Conservation (phyloP, 2,113 vertebrate species). For the Hemibates koningsi region DNA sequence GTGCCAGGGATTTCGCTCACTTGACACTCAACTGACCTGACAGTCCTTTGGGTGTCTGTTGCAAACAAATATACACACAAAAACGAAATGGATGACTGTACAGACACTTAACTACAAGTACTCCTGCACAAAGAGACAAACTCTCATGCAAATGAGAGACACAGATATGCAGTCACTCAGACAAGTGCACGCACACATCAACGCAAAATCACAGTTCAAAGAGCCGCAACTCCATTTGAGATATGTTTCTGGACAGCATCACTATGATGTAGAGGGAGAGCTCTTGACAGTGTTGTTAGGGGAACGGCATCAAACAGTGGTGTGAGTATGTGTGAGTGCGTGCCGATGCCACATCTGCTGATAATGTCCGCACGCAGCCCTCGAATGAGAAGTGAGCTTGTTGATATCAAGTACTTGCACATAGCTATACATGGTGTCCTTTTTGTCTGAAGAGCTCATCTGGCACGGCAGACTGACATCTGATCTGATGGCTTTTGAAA, state of each 20-base stretch:
- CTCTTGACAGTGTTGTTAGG: conserved; percentile 34
- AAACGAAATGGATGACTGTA: not conserved
- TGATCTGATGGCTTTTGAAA: conserved; percentile 21
- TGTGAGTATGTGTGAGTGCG: not conserved
- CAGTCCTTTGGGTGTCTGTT: not conserved
- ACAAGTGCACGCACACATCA: not conserved
- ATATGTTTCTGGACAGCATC: conserved; percentile 42
- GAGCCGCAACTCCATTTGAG: conserved; percentile 32
- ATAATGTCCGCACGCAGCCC: conserved; percentile 16
- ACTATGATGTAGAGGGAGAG: conserved; percentile 39
- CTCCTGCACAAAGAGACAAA: not conserved
- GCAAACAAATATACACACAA: not conserved
- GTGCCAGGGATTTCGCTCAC: not conserved
- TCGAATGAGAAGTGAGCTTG: conserved; percentile 14
- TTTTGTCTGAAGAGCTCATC: conserved; percentile 11
- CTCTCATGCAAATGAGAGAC: not conserved
- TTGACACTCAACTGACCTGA: conserved; percentile 3
- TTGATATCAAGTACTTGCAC: conserved; percentile 38
- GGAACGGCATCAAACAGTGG: conserved; percentile 45
- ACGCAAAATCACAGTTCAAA: conserved; percentile 26
- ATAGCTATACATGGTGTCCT: conserved; percentile 11
- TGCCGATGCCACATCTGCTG: conserved; percentile 20
- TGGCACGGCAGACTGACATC: conserved; percentile 2
- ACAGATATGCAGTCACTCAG: not conserved
- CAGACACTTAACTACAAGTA: not conserved